These are phyloP conservation scores for Crypturellus tataupa DNA, from an alignment of 2,797 vertebrate species.

Conservation along the genomic window DNA sequence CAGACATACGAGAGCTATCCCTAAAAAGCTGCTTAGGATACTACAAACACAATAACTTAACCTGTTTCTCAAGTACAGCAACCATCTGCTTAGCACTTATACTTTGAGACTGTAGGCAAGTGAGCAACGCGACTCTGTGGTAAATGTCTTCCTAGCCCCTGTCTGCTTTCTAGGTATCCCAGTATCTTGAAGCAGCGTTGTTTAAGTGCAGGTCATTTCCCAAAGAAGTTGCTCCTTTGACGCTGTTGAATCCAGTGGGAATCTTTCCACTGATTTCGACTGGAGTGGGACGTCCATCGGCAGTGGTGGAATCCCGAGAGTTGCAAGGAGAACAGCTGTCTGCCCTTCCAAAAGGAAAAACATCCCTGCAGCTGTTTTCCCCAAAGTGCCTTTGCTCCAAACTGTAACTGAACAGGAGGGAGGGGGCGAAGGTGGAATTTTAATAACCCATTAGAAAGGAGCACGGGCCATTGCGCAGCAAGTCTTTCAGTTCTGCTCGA, in stretches of 20 bases:
- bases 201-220: constrained; percentile 33
- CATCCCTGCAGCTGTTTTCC: constrained; percentile 72
- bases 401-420: constrained; percentile 46
- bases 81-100: not conserved
- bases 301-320: constrained; percentile 38
- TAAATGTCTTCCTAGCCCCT: constrained; percentile 39
- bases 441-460: constrained; percentile 64
- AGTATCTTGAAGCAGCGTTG: constrained; percentile 36
- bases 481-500: constrained; percentile 59
- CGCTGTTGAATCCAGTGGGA: not conserved
- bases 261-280: constrained; percentile 24
- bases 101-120: not conserved
- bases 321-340: constrained; percentile 40
- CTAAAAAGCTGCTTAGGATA: not conserved
- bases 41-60: not conserved
- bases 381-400: constrained; percentile 48
- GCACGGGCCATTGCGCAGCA: constrained; percentile 54
- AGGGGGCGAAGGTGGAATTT: constrained; percentile 72
- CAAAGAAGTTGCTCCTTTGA: constrained; percentile 27
- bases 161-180: not conserved
- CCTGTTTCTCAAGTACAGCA: not conserved
- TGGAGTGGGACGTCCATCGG: not conserved
- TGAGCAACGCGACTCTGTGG: constrained; percentile 28
- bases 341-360: constrained; percentile 48
- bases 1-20: not conserved